Evolutionary conservation across 2,113 vertebrate species (phyloP).

Genomic region (Polypterus senegalus): DNA sequence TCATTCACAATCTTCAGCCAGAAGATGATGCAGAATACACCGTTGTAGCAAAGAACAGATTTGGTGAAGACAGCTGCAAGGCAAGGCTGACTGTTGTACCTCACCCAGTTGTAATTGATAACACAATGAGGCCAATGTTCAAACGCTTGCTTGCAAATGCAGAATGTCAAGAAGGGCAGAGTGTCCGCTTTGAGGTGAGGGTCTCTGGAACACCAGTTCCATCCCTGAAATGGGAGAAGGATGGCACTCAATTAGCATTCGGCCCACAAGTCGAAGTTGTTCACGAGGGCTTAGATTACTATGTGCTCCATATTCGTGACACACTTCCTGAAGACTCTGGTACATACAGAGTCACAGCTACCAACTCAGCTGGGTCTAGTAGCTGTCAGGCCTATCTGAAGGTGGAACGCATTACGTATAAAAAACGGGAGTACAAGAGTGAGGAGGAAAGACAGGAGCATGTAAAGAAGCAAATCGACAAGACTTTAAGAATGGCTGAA

Average conservation of each 20-base stretch:
- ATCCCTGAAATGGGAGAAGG: slow-evolving; percentile 86
- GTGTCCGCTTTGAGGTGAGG: slow-evolving; percentile 84
- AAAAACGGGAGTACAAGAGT: slow-evolving; percentile 75
- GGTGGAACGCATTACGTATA: slow-evolving; percentile 71
- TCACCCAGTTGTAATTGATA: slow-evolving; percentile 74
- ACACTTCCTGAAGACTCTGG: slow-evolving; percentile 88
- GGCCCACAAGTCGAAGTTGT: slow-evolving; percentile 84
- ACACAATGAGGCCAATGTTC: slow-evolving; percentile 92
- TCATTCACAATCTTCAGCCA: slow-evolving; percentile 65
- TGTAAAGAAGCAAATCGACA: slow-evolving; percentile 67
- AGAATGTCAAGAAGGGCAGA: slow-evolving; percentile 87
- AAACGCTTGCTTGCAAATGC: slow-evolving; percentile 91
- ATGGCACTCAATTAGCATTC: slow-evolving; percentile 74
- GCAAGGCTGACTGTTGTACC: slow-evolving; percentile 77
- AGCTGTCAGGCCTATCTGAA: slow-evolving; percentile 88
- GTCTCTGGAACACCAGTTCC: slow-evolving; percentile 78
- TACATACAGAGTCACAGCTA: slow-evolving; percentile 86
- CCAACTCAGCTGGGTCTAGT: slow-evolving; percentile 88
- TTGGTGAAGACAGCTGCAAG: slow-evolving; percentile 91
- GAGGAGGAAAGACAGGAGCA: slow-evolving; percentile 58
- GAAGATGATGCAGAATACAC: slow-evolving; percentile 88
- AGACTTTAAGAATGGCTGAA: slow-evolving; percentile 81
- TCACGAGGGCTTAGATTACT: slow-evolving; percentile 94
- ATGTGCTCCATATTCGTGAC: slow-evolving; percentile 78
- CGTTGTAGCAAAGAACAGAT: slow-evolving; percentile 81